Conservation (phyloP, 2,113 vertebrate species). For the Bubo scandiacus region DNA sequence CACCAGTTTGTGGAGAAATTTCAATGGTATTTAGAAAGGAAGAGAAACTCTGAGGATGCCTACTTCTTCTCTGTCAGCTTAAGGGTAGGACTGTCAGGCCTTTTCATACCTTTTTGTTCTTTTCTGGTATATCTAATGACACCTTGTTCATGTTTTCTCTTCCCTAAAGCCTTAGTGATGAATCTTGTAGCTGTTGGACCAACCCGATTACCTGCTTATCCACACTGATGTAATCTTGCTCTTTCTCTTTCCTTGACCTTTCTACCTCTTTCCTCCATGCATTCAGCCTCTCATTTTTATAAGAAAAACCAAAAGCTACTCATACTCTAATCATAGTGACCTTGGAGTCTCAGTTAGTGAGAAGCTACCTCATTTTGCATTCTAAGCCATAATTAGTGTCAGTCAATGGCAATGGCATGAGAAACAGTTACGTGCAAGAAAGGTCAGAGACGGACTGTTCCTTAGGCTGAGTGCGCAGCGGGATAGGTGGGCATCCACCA, state of each 20-base stretch:
- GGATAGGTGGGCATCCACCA: constrained; percentile 3
- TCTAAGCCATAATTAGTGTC: constrained; percentile 68
- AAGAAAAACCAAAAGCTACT: constrained; percentile 32
- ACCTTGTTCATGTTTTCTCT: not conserved
- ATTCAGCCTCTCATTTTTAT: constrained; percentile 33
- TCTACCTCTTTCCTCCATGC: constrained; percentile 22
- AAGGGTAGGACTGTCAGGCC: not conserved
- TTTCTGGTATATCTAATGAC: constrained; percentile 11
- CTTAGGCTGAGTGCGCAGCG: not conserved
- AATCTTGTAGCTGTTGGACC: constrained; percentile 11
- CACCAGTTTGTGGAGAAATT: not conserved
- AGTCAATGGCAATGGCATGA: constrained; percentile 49
- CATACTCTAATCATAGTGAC: constrained; percentile 44
- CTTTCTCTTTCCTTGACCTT: constrained; percentile 28
- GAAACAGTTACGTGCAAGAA: constrained; percentile 21
- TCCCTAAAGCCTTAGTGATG: not conserved
- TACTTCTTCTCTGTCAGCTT: not conserved
- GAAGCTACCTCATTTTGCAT: constrained; percentile 56
- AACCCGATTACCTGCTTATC: not conserved
- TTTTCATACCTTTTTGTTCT: not conserved
- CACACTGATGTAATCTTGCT: constrained; percentile 3
- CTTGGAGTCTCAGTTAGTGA: constrained; percentile 63
- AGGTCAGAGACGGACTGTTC: constrained; percentile 18
- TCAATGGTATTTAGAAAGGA: not conserved
- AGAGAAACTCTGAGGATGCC: not conserved